A percentile compares a stretch with the other conserved stretches of the same genome.
phyloP scores from a whole-genome alignment of 2,797 vertebrate genomes.

The Tachyglossus aculeatus region DNA sequence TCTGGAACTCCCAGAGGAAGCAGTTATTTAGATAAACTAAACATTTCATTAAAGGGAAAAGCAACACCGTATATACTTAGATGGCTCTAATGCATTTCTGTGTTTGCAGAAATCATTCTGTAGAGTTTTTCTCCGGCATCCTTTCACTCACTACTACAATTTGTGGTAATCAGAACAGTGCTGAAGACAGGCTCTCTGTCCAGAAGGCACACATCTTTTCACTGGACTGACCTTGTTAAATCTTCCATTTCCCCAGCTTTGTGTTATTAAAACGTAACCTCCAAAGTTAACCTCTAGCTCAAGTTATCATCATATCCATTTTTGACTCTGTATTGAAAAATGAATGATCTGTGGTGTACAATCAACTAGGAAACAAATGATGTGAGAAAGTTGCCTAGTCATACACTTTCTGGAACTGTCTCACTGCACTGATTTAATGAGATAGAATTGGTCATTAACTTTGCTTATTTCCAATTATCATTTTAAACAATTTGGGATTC shows the following conservation, averaged over 20 bases:
- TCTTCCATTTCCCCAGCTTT: neutral
- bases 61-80: constrained; percentile 13
- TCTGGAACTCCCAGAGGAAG: constrained; percentile 30
- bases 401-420: constrained; percentile 28
- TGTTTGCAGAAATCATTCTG: constrained; percentile 51
- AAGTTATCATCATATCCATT: neutral
- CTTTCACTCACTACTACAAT: constrained; percentile 60
- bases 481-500: constrained; percentile 29
- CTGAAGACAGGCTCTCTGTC: constrained; percentile 14
- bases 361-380: constrained; percentile 31
- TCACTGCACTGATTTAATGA: constrained; percentile 48
- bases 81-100: constrained; percentile 24
- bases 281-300: too few relatives aligned
- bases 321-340: constrained; percentile 36
- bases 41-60: constrained; percentile 30
- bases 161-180: constrained; percentile 11
- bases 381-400: constrained; percentile 5
- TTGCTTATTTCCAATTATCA: constrained; percentile 44
- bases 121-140: constrained; percentile 47
- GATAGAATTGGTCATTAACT: constrained; percentile 23
- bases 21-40: constrained; percentile 23
- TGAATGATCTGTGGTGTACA: constrained; percentile 29
- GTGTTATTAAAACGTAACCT: too few relatives aligned
- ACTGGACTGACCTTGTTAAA: constrained; percentile 9
- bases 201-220: constrained; percentile 6